Conservation (phyloP, 2,113 vertebrate genomes). For the Aplodontia rufa region DNA sequence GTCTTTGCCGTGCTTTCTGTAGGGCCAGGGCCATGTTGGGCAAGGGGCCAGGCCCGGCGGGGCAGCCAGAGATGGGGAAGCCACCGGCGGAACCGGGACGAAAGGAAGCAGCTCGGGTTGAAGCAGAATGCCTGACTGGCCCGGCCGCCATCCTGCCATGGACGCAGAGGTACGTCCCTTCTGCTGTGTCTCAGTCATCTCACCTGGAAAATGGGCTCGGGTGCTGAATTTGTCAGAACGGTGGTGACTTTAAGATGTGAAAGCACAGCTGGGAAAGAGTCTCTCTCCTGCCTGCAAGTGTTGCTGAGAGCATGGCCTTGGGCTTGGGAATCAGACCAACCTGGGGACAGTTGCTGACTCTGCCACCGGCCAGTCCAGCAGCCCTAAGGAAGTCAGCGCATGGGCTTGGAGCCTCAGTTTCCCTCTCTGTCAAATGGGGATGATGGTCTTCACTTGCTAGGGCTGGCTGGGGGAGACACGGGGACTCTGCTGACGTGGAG, state of each 20-base stretch:
- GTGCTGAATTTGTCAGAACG: background rate
- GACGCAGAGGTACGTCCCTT: background rate
- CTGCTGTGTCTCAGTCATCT: background rate
- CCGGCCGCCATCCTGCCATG: background rate
- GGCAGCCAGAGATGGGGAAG: background rate
- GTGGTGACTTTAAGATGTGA: accelerated
- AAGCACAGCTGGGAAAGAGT: accelerated
- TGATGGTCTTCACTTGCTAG: background rate
- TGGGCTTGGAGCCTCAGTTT: background rate
- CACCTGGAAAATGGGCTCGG: background rate
- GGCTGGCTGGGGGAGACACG: too few species aligned
- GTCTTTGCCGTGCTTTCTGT: accelerated
- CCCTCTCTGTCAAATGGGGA: background rate
- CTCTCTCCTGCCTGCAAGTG: too few species aligned
- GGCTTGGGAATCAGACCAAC: background rate
- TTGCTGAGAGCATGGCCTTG: too few species aligned
- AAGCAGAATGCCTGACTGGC: background rate
- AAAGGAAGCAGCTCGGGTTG: background rate
- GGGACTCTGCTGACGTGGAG: accelerated
- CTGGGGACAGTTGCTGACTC: background rate
- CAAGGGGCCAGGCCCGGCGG: background rate
- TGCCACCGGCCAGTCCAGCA: background rate
- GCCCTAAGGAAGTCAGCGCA: background rate
- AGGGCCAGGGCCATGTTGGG: background rate
- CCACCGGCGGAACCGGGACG: background rate